These are phyloP conservation scores for Erebia ligea DNA, from an alignment of 2,888 invertebrate genomes.

Conservation along the genomic window DNA sequence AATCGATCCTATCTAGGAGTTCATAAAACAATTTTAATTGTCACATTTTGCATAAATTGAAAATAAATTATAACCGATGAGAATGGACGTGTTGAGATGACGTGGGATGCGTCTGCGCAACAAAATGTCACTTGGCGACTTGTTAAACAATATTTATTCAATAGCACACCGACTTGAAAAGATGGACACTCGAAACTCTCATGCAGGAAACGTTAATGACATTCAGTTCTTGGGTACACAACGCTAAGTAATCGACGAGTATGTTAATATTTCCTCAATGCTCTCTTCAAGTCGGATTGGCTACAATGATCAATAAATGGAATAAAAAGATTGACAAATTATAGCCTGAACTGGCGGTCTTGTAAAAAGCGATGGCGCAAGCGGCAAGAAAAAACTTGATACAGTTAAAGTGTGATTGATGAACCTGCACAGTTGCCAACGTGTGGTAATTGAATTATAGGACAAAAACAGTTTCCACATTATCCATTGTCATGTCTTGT, in stretches of 20 bases:
- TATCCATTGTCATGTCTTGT: constrained; percentile 52
- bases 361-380: constrained; percentile 59
- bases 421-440: constrained; percentile 63
- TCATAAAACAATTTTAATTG: constrained; percentile 78
- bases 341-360: constrained; percentile 61
- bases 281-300: constrained; percentile 39
- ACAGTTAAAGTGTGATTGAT: constrained; percentile 82
- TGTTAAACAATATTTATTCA: constrained; percentile 79
- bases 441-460: constrained; percentile 76
- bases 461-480: constrained; percentile 57
- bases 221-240: constrained; percentile 73
- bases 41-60: constrained; percentile 74
- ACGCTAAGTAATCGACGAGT: constrained; percentile 51
- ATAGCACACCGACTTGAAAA: constrained; percentile 67
- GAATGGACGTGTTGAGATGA: constrained; percentile 60
- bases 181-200: constrained; percentile 73
- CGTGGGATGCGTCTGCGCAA: constrained; percentile 64
- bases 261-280: constrained; percentile 59
- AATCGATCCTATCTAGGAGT: constrained; percentile 70
- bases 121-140: constrained; percentile 78
- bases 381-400: constrained; percentile 66
- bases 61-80: constrained; percentile 68
- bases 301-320: constrained; percentile 64
- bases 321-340: constrained; percentile 77
- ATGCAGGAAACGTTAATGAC: constrained; percentile 77